Evolutionary conservation across 2,113 vertebrate species (phyloP), one percentile per base, ranked within the genome.

Genomic region (Antigone vipio): DNA sequence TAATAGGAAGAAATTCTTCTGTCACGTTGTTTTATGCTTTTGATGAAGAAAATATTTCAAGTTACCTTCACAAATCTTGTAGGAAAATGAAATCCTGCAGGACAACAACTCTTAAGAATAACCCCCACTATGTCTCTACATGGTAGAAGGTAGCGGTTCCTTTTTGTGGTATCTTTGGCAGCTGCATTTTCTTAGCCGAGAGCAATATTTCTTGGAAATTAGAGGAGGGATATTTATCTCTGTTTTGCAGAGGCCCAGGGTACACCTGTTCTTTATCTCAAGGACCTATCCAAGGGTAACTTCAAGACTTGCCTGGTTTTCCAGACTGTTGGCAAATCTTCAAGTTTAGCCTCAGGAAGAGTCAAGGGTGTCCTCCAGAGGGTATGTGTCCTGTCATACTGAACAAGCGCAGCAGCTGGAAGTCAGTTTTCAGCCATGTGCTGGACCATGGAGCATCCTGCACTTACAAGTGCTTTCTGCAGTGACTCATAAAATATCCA

Each of bases 231-330:
- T 89, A 89, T 92, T 89, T 72, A 89, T 86, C 68, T 93, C 45
- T 93, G 76, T 58, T 96, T 89, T 68, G 23, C 27, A 75, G 50
- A 89, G 62, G 73, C 30, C 45, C 35, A 66, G 68, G 55, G 15
- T 81, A 71, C 74, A 96, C 69, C 77, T 94, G 81, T 55, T 96
- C 84, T 91, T 91, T 95, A 84, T 89, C 86, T 87, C 84, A 94
- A 89, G 84, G 66, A 95, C 64, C 73, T 76, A 66, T 71, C 52
- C 88, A 94, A 95, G 66, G 66, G n/a, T 82, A 93, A 49, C 60
- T 26, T 85, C 49, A 89, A 94, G 77, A 82, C 64, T 84, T 0
- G 0, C 62, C 22, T 79, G 22, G 4, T 73, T 95, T 91, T 92
- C 66, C 74, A 78, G 52, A 59, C 68, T 67, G 3, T 32, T 89